A percentile compares a stretch with the other conserved stretches of the same genome.
These are phyloP conservation scores for Noctua fimbriata DNA, from an alignment of 2,888 invertebrate genomes.

Conservation along the genomic window DNA sequence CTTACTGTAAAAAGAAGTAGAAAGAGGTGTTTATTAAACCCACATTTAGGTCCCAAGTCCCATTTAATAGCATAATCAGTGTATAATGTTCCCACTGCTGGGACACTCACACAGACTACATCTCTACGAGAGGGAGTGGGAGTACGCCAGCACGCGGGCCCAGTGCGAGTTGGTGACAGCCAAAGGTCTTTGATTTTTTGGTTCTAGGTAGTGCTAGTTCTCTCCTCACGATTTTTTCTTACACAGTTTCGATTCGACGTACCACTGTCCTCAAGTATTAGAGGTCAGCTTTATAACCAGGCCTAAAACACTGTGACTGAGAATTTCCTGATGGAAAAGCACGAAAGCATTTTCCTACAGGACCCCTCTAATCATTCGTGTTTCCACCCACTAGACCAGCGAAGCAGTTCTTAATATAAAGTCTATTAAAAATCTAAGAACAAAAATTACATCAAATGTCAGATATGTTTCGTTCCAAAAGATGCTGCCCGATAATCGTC, in stretches of 20 bases:
- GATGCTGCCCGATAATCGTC: conserved; percentile 33
- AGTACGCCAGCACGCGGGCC: background rate
- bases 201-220: background rate
- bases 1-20: no score
- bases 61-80: background rate
- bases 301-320: background rate
- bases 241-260: background rate
- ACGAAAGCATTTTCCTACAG: background rate
- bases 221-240: background rate
- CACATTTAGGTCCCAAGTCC: background rate
- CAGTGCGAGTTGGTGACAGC: background rate
- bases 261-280: background rate
- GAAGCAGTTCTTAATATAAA: conserved; percentile 13
- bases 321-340: background rate
- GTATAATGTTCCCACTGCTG: background rate
- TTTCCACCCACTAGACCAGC: background rate
- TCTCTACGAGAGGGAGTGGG: background rate
- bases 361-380: background rate
- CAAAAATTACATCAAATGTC: conserved; percentile 38
- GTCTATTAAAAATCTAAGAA: conserved; percentile 18
- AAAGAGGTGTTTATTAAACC: no score
- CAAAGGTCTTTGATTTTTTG: background rate
- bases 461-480: conserved; percentile 38
- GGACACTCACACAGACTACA: background rate
- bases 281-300: background rate